Evolutionary conservation across 2,888 invertebrate genomes (phyloP), one percentile per base, ranked within the genome.

Genomic region (Venusia cambrica): DNA sequence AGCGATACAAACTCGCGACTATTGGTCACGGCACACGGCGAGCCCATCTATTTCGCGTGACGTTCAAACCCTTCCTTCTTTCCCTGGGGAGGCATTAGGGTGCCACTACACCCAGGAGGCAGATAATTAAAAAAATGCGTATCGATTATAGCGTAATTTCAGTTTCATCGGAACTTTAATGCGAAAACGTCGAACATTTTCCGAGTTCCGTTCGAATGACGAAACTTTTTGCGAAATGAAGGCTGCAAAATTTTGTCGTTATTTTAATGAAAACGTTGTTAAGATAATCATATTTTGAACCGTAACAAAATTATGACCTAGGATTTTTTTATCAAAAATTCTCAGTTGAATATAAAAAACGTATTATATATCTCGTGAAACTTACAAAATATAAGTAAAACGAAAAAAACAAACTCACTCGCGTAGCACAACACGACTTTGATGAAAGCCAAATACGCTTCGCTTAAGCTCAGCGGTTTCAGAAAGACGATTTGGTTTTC

Each of bases 41-140:
- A 68, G 72, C 73, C 78, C 84, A 84, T 84, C 84, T 84, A 85
- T 85, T 83, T 73, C 60, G 64, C 71, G 67, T 81, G 83, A 84
- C 84, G 77, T 78, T 78, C 78, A 79, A 80, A 72, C 71, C 75
- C 76, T 72, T 70, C 73, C 71, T 74, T 68, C 75, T 71, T 74
- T 74, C 70, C 73, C 77, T 63, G 46, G 73, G 68, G 75, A 65
- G 70, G 73, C 74, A 77, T 75, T 75, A 74, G 70, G 68, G 58
- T 59, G 67, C 58, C 55, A 49, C 47, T 63, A 53, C n/a, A n/a
- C 57, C 58, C 60, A 51, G 61, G 63, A 62, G n/a, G n/a, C n/a
- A n/a, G n/a, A 67, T 79, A 81, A 81, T 81, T 80, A 78, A 78
- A 74, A n/a, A 67, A 75, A 66, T 56, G 54, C 57, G 53, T 60